Evolutionary conservation across 2,113 vertebrate genomes (phyloP).

Genomic region (Misgurnus anguillicaudatus): DNA sequence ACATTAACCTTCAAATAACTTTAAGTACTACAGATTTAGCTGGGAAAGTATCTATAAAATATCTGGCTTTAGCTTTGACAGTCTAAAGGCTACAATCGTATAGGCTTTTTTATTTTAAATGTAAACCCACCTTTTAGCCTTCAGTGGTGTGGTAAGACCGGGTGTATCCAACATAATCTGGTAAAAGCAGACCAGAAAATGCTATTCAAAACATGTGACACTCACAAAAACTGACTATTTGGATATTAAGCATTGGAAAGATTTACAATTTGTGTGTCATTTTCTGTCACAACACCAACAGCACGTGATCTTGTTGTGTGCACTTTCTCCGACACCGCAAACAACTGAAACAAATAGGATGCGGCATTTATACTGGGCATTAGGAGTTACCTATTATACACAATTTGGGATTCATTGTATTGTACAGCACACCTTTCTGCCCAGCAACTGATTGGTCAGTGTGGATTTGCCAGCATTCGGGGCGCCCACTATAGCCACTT

Average conservation of each 20-base stretch:
- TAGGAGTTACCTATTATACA: background rate
- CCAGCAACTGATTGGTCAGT: conserved; percentile 88
- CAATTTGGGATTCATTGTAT: background rate
- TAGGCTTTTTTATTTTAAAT: no score
- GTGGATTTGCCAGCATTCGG: conserved; percentile 97
- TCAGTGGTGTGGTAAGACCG: conserved; percentile 81
- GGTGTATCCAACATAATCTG: conserved; percentile 95
- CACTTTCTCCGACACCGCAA: conserved; percentile 93
- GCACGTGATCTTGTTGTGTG: conserved; percentile 89
- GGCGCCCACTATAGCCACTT: conserved; percentile 85
- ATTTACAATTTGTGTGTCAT: conserved; percentile 86
- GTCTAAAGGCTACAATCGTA: no score
- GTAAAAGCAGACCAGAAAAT: conserved; percentile 36
- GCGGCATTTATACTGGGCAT: background rate
- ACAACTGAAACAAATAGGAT: conserved; percentile 76
- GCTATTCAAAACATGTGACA: background rate
- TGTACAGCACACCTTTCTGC: conserved; percentile 81
- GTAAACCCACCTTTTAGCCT: conserved; percentile 83
- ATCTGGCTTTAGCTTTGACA: no score
- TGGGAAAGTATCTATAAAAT: no score
- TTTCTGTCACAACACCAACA: conserved; percentile 80
- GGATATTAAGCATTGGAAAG: background rate
- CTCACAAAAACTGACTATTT: background rate
- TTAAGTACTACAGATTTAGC: no score
- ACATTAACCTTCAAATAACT: no score